Base-by-base conservation (phyloP, 2,888 invertebrate species). In the Acanthopleura granulata region DNA sequence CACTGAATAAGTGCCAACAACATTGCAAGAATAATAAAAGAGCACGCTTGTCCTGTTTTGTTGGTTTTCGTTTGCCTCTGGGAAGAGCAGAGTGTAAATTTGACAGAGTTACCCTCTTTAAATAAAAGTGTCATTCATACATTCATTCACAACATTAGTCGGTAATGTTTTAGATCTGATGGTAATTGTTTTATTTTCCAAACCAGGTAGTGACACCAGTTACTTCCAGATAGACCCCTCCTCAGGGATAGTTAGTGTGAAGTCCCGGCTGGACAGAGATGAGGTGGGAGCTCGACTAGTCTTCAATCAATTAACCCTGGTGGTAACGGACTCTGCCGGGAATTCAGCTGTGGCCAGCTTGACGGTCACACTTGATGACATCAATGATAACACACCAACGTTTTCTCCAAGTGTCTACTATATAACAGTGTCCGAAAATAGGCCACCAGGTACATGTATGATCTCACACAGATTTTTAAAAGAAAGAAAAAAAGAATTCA, bases 361-460 rank as follows among this genome's bases (percentile, higher is more conserved):
- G 11, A 72, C 72, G 1, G 74, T 81, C n/a, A 79, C 73, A 4
- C 30, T 82, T n/a, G 62, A 27, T 1, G 72, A 79, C 66, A 62
- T 77, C 25, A 80, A 77, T 49, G 80, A 79, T 69, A 80, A 79
- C 49, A 62, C 77, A 0, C 66, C 66, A 3, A 27, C 29, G 16
- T 74, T 62, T 50, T 27, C 76, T 6, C 79, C 62, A 12, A 27
- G 75, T 27, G 72, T 72, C 15, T 78, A 79, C 76, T 25, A 66
- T 66, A 14, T 27, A 15, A 66, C 15, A 6, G 29, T 27, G 16
- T 15, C 66, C 16, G 66, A 66, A 27, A 66, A 66, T 27, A 75
- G 77, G 15, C 73, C 81, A 0, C 73, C 79, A 3, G 81, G 80
- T 14, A 83, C 83, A 3, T n/a, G n/a, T 40, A 40, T 40, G 9